phyloP scores from a whole-genome alignment of 1,140 invertebrate genomes.

The Lepidurus couesii region DNA sequence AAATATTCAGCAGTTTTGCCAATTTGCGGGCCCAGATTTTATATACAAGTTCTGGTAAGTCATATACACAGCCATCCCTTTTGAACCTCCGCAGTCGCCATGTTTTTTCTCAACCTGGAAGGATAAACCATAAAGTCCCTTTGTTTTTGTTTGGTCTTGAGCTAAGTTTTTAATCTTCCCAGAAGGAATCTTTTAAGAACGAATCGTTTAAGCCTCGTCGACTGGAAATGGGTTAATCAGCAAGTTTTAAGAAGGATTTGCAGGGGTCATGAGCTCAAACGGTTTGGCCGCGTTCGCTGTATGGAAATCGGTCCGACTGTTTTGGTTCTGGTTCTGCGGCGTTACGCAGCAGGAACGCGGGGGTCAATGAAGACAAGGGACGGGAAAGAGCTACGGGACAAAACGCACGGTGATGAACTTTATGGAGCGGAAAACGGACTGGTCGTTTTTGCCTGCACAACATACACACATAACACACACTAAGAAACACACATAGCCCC shows the following conservation, averaged over 20 bases:
- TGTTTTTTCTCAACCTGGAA: too few species aligned
- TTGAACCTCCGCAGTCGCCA: too few species aligned
- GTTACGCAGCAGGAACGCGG: background rate
- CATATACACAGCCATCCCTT: too few species aligned
- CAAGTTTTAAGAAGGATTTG: too few species aligned
- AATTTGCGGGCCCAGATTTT: background rate
- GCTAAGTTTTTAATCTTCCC: too few species aligned
- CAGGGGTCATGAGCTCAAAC: background rate
- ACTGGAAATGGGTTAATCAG: background rate
- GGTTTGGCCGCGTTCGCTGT: background rate
- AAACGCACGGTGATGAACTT: background rate
- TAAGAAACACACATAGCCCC: background rate
- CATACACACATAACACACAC: background rate
- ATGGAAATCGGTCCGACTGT: background rate
- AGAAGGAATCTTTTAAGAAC: too few species aligned
- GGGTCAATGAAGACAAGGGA: background rate
- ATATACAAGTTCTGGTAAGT: too few species aligned
- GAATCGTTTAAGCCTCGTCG: background rate
- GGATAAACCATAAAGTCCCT: too few species aligned
- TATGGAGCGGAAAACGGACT: slow-evolving; percentile 9
- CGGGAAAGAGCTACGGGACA: background rate
- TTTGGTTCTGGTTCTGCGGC: background rate
- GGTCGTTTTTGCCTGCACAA: background rate
- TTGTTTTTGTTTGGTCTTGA: too few species aligned
- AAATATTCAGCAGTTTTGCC: background rate